A percentile compares a stretch with the other conserved stretches of the same genome.
Conservation (phyloP, 2,797 vertebrate genomes). For the Labroides dimidiatus region DNA sequence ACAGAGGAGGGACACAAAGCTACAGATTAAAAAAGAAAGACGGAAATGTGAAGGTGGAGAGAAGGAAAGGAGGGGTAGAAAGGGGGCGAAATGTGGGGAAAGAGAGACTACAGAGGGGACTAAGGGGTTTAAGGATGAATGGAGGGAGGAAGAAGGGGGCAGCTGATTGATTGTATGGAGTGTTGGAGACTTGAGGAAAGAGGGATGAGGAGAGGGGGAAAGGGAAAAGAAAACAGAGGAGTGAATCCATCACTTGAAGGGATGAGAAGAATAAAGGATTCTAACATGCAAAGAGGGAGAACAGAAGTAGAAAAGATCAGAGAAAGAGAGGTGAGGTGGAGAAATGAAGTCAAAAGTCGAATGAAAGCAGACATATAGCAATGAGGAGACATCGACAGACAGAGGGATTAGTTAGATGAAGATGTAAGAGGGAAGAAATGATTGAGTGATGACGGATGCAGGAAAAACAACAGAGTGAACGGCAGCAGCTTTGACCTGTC, state of each 20-base stretch:
- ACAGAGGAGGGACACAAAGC: slow-evolving; percentile 6
- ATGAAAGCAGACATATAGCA: slow-evolving; percentile 17
- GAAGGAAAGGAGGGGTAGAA: slow-evolving; percentile 59
- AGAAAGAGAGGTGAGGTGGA: slow-evolving; percentile 6
- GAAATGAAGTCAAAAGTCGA: slow-evolving; percentile 15
- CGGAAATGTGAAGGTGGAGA: slow-evolving; percentile 54
- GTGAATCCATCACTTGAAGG: slow-evolving; percentile 87
- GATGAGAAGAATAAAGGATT: slow-evolving; percentile 30
- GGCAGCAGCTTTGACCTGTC: slow-evolving; percentile 79
- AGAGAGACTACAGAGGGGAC: slow-evolving; percentile 76
- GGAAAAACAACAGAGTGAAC: slow-evolving; percentile 71
- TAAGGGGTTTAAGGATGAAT: slow-evolving; percentile 74
- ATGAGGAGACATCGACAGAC: slow-evolving; percentile 49
- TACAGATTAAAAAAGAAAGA: slow-evolving; percentile 14
- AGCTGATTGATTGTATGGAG: slow-evolving; percentile 80
- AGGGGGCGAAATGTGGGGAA: slow-evolving; percentile 66
- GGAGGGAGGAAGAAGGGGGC: slow-evolving; percentile 70
- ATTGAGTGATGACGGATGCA: slow-evolving; percentile 71
- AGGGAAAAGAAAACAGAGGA: slow-evolving; percentile 84
- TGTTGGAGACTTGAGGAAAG: slow-evolving; percentile 77
- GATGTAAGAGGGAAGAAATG: slow-evolving; percentile 52
- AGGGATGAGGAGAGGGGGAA: slow-evolving; percentile 66
- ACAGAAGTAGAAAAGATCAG: slow-evolving; percentile 10
- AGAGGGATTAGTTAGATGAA: slow-evolving; percentile 47
- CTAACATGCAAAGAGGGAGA: slow-evolving; percentile 24